Conservation (phyloP, 1,140 invertebrate genomes). For the Drosophila biarmipes region DNA sequence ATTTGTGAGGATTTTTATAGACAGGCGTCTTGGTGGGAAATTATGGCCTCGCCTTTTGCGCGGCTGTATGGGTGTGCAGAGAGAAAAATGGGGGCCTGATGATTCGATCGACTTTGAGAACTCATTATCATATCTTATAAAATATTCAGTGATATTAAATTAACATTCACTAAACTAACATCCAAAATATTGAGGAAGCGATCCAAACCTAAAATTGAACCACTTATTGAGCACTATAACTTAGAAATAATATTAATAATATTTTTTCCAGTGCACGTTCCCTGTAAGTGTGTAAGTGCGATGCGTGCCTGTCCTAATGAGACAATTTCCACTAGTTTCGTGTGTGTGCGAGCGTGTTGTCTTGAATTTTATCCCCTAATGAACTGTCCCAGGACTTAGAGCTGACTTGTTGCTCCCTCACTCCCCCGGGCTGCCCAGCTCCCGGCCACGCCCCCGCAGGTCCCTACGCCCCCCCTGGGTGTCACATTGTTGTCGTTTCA, state of each 20-base stretch:
- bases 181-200: too few species aligned
- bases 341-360: conserved; percentile 50
- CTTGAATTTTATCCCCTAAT: conserved; percentile 69
- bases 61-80: conserved; percentile 4
- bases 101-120: too few species aligned
- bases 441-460: conserved; percentile 2
- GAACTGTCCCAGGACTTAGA: conserved; percentile 51
- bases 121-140: too few species aligned
- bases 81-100: background rate
- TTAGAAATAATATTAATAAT: too few species aligned
- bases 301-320: conserved; percentile 61
- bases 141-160: too few species aligned
- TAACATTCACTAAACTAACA: too few species aligned
- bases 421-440: conserved; percentile 4
- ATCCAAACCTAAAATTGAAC: too few species aligned
- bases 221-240: too few species aligned
- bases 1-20: conserved; percentile 40
- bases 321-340: conserved; percentile 68
- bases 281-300: background rate
- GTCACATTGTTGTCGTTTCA: conserved; percentile 57
- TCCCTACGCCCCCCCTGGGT: background rate
- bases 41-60: conserved; percentile 25
- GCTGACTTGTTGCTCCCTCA: conserved; percentile 58
- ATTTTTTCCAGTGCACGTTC: background rate
- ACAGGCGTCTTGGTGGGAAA: conserved; percentile 43